Evolutionary conservation across 35 echinoderm and acorn worm genomes (phyloP).

Genomic region (Ophioderma brevispina): DNA sequence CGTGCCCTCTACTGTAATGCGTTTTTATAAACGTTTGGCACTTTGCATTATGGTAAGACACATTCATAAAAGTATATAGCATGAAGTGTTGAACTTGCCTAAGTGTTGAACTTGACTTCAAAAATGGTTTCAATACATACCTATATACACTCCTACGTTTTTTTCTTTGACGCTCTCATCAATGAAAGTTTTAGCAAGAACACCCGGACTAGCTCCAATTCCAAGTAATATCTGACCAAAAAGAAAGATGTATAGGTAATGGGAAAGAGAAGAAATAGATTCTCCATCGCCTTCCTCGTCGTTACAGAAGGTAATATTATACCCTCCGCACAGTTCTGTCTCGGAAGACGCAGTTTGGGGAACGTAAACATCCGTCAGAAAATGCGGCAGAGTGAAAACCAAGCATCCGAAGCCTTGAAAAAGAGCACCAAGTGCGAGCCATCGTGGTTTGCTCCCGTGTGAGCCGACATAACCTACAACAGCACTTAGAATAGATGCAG

Average conservation of each 20-base stretch:
- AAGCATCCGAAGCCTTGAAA: slow-evolving; percentile 1
- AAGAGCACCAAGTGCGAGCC: neutral
- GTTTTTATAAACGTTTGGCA: too few relatives aligned
- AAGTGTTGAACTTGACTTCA: too few relatives aligned
- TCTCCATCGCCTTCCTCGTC: neutral
- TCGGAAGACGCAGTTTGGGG: neutral
- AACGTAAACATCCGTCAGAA: slow-evolving; percentile 12
- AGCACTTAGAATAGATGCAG: neutral
- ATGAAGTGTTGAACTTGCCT: too few relatives aligned
- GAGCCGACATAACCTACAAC: slow-evolving; percentile 15
- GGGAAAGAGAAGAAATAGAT: neutral
- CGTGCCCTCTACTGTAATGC: too few relatives aligned
- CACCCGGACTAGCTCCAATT: neutral
- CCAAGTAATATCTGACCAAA: slow-evolving; percentile 6
- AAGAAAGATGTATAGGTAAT: slow-evolving; percentile 9
- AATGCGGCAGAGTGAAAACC: slow-evolving; percentile 25
- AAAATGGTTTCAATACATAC: neutral
- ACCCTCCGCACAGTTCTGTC: neutral
- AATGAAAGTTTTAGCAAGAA: neutral
- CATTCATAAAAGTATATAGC: too few relatives aligned
- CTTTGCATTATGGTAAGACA: too few relatives aligned
- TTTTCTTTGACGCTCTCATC: slow-evolving; percentile 24
- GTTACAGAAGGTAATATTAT: neutral
- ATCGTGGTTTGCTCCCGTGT: slow-evolving; percentile 6
- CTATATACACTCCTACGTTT: slow-evolving; percentile 15